Evolutionary conservation across 1,140 invertebrate species (phyloP).

Genomic region (Galendromus occidentalis): DNA sequence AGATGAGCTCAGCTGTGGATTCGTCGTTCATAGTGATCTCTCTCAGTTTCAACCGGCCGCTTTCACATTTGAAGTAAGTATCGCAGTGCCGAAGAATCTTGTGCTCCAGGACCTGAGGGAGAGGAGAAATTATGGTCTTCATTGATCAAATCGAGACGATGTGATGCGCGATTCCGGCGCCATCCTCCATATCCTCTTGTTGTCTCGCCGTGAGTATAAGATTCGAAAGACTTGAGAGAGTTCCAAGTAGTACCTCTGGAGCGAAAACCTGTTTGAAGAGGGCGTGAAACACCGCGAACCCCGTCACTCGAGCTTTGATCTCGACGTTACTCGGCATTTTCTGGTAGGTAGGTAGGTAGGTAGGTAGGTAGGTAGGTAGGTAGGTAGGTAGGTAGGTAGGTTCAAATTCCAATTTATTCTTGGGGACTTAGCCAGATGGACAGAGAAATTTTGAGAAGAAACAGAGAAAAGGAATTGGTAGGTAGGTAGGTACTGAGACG

Average conservation of each 20-base stretch:
- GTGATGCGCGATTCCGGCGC: no score
- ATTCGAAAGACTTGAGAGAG: background rate
- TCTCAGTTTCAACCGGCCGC: constrained; percentile 57
- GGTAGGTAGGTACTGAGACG: no score
- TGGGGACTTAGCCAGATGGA: no score
- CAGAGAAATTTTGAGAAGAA: no score
- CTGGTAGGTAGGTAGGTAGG: no score
- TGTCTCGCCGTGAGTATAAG: no score
- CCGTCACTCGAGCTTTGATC: background rate
- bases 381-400: no score
- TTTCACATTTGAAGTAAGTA: constrained; percentile 44
- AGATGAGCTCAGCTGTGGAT: constrained; percentile 40
- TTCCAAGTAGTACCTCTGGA: background rate
- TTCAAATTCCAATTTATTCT: no score
- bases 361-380: no score
- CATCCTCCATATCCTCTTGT: no score
- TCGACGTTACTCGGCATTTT: background rate
- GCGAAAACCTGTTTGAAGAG: background rate
- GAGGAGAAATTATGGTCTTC: background rate
- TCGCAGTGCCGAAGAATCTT: constrained; percentile 50
- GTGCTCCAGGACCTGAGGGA: constrained; percentile 9
- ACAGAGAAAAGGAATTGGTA: no score
- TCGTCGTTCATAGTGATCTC: constrained; percentile 24
- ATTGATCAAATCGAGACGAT: background rate
- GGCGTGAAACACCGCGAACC: background rate